Conservation (phyloP, 2,797 vertebrate genomes). For the Anas georgica region DNA sequence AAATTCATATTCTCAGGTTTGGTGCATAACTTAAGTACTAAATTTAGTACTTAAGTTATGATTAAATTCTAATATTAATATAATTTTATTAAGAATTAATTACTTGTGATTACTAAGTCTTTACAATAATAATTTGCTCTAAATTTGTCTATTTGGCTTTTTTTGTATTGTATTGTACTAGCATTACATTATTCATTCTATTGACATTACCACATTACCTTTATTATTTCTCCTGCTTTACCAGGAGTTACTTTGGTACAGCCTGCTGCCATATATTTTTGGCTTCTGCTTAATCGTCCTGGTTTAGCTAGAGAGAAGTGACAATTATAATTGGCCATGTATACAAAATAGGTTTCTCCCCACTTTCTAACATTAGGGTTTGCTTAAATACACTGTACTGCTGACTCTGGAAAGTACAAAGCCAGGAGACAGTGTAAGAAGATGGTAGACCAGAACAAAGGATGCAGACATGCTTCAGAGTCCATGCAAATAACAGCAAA, state of each 20-base stretch:
- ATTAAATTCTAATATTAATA: not conserved
- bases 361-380: not conserved
- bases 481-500: accelerated
- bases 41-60: not conserved
- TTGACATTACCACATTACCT: not conserved
- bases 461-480: not conserved
- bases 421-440: not conserved
- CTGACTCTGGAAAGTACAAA: not conserved
- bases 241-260: not conserved
- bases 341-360: not conserved
- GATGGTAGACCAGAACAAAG: not conserved
- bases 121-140: not conserved
- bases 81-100: not conserved
- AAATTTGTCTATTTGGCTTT: not conserved
- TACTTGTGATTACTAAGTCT: not conserved
- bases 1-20: not conserved
- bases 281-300: not conserved
- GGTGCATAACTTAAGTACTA: not conserved
- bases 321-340: constrained; percentile 32
- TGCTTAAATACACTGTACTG: not conserved
- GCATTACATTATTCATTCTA: not conserved
- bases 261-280: not conserved
- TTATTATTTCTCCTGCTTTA: not conserved
- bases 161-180: not conserved
- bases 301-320: constrained; percentile 1